A percentile compares a stretch with the other conserved stretches of the same genome.
Evolutionary conservation across 2,113 vertebrate genomes (phyloP).

Genomic region (Chionis minor): DNA sequence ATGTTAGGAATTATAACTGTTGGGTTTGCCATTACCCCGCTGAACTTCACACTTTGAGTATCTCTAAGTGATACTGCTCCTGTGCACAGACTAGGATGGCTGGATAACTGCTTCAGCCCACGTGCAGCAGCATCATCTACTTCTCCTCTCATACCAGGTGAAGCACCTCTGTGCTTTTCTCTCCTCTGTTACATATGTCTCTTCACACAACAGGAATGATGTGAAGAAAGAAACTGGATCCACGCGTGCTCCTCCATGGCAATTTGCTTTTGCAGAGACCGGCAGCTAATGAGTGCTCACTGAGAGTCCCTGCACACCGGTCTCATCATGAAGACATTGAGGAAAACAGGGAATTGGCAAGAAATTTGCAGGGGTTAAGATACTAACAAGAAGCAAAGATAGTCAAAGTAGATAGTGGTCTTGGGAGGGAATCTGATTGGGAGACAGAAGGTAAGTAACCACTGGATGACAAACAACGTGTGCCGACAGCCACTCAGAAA

Average conservation of each 20-base stretch:
- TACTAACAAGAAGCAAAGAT: not conserved
- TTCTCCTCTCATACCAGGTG: not conserved
- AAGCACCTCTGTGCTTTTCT: not conserved
- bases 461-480: not conserved
- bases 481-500: not conserved
- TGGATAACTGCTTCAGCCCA: not conserved
- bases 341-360: not conserved
- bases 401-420: not conserved
- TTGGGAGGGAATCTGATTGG: not conserved
- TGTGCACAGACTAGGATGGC: not conserved
- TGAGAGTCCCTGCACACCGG: not conserved
- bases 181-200: not conserved
- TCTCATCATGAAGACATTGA: not conserved
- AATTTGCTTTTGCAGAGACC: not conserved
- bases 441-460: not conserved
- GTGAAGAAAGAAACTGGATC: not conserved
- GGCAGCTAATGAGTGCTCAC: not conserved
- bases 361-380: not conserved
- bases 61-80: not conserved
- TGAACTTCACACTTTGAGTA: not conserved
- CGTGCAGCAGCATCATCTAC: not conserved
- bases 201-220: not conserved
- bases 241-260: fast-evolving
- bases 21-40: not conserved
- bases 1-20: not conserved